These are phyloP conservation scores for Aurelia sp. DNA, from an alignment of 30 jellyfish, hydroid and myxozoan genomes.

Conservation along the genomic window DNA sequence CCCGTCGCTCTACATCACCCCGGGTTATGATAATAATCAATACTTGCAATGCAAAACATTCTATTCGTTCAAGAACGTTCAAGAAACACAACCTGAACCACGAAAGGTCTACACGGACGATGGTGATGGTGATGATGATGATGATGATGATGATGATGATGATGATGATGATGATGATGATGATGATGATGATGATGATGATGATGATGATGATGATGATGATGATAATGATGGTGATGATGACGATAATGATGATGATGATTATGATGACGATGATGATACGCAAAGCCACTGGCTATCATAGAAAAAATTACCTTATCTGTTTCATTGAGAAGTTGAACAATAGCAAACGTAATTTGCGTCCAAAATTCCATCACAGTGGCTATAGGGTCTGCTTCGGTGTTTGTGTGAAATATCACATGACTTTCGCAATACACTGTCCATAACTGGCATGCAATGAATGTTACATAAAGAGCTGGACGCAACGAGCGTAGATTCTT, in stretches of 20 bases:
- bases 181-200: too few relatives aligned
- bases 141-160: too few relatives aligned
- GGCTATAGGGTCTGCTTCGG: constrained; percentile 67
- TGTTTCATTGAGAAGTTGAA: constrained; percentile 18
- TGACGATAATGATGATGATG: neutral
- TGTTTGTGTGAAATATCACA: constrained; percentile 16
- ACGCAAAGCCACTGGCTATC: neutral
- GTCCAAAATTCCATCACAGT: constrained; percentile 91
- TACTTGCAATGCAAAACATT: too few relatives aligned
- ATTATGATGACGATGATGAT: neutral
- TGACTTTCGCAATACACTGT: constrained; percentile 75
- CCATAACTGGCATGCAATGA: constrained; percentile 73
- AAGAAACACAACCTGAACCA: too few relatives aligned
- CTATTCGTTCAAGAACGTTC: too few relatives aligned
- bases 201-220: too few relatives aligned
- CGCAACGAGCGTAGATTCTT: constrained; percentile 29
- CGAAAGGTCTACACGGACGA: too few relatives aligned
- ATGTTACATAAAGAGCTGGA: constrained; percentile 27
- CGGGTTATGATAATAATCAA: too few relatives aligned
- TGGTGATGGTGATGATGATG: too few relatives aligned
- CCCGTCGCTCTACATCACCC: too few relatives aligned
- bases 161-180: too few relatives aligned
- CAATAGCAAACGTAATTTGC: constrained; percentile 55
- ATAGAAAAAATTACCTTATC: constrained; percentile 15
- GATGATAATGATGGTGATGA: too few relatives aligned